phyloP scores from a whole-genome alignment of 2,113 vertebrate genomes.

The Dryoscopus gambensis region DNA sequence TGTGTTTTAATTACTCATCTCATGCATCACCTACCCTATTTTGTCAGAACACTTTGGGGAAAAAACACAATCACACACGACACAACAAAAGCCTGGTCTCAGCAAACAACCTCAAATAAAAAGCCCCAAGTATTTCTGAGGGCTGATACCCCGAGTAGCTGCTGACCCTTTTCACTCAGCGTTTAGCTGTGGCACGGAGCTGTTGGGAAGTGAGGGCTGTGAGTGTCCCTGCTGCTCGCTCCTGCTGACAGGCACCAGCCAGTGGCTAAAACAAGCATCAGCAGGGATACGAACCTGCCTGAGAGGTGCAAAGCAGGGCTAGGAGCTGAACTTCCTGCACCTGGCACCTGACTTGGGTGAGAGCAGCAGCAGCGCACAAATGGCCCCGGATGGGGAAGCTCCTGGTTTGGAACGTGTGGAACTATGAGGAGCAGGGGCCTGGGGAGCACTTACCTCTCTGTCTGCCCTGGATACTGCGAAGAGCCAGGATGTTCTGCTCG shows the following conservation, averaged over 20 bases:
- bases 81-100: background rate
- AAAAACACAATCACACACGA: background rate
- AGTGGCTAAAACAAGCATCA: background rate
- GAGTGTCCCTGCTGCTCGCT: background rate
- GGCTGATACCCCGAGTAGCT: background rate
- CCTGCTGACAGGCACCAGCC: background rate
- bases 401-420: background rate
- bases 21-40: conserved; percentile 4
- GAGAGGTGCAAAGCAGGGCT: background rate
- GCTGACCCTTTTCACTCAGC: background rate
- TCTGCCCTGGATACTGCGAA: conserved; percentile 95
- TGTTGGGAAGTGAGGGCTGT: background rate
- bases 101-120: background rate
- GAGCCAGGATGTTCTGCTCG: conserved; percentile 94
- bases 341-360: background rate
- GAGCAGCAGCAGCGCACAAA: background rate
- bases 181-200: background rate
- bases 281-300: background rate
- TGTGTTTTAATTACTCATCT: background rate
- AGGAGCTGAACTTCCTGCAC: background rate
- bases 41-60: background rate
- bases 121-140: background rate
- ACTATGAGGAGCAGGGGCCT: background rate
- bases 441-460: conserved; percentile 86
- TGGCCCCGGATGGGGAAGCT: accelerated